Evolutionary conservation across 2,888 invertebrate genomes (phyloP).

Genomic region (Aricia artaxerxes): DNA sequence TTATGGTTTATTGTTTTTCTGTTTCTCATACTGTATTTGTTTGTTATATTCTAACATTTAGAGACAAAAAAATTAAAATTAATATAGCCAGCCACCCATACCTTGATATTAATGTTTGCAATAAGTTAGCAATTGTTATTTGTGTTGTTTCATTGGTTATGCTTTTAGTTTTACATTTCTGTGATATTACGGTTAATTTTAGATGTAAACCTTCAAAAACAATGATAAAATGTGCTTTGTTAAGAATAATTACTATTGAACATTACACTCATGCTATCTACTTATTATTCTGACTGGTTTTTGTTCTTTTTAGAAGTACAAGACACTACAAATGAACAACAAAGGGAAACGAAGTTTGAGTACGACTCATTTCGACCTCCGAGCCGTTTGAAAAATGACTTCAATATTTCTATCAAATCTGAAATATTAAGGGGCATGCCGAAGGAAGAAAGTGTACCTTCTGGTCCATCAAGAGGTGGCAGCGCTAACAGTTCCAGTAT

Average conservation of each 20-base stretch:
- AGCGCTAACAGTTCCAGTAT: slow-evolving; percentile 73
- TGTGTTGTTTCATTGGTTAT: no score
- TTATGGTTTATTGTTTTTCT: no score
- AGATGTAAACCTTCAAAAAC: no score
- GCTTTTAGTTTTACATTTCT: no score
- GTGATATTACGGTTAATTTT: no score
- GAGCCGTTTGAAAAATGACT: slow-evolving; percentile 68
- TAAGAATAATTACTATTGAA: neutral
- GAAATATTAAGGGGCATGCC: slow-evolving; percentile 61
- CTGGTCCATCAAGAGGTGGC: slow-evolving; percentile 58
- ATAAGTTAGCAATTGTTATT: no score
- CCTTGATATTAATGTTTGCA: no score
- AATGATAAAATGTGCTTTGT: neutral
- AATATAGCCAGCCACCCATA: no score
- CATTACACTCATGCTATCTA: neutral
- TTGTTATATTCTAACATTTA: no score
- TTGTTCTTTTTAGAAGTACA: slow-evolving; percentile 53
- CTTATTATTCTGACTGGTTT: neutral
- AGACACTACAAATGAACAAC: slow-evolving; percentile 52
- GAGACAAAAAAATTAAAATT: no score
- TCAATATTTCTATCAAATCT: slow-evolving; percentile 71
- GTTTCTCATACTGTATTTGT: no score
- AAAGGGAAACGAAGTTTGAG: slow-evolving; percentile 62
- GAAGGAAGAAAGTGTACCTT: slow-evolving; percentile 57
- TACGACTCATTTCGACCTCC: slow-evolving; percentile 67